A percentile compares a stretch with the other conserved stretches of the same genome.
Conservation (phyloP, 2,797 vertebrate genomes). For the Pteronotus mesoamericanus region DNA sequence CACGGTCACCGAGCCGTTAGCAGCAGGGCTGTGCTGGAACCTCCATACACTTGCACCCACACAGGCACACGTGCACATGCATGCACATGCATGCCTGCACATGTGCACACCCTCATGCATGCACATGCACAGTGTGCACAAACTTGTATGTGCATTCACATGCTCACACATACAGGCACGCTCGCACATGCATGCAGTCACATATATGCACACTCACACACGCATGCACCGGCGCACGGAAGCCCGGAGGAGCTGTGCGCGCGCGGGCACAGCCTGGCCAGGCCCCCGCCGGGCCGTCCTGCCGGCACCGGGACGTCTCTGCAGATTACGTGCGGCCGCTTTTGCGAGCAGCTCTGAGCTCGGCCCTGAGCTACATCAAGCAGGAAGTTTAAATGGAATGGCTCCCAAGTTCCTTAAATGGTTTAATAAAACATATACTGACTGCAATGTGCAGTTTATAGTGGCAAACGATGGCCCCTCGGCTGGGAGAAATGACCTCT, state of each 20-base stretch:
- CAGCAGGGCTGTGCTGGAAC: not conserved
- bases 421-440: conserved; percentile 88
- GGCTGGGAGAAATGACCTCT: conserved; percentile 87
- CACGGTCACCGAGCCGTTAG: not conserved
- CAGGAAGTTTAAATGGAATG: conserved; percentile 85
- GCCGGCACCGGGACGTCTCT: conserved; percentile 69
- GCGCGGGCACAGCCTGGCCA: not conserved
- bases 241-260: not conserved
- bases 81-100: not conserved
- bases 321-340: conserved; percentile 73
- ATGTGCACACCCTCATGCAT: too few relatives aligned
- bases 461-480: conserved; percentile 86
- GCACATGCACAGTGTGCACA: too few relatives aligned
- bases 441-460: conserved; percentile 86
- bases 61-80: not conserved
- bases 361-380: conserved; percentile 79
- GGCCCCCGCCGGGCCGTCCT: not conserved
- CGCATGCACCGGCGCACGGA: rapidly evolving
- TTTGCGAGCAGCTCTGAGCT: conserved; percentile 78
- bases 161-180: too few relatives aligned
- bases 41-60: not conserved
- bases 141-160: too few relatives aligned
- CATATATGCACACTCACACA: too few relatives aligned
- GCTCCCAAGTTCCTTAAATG: conserved; percentile 86
- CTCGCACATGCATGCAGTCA: not conserved